Conservation (phyloP, 2,113 vertebrate species). For the Anguilla rostrata region DNA sequence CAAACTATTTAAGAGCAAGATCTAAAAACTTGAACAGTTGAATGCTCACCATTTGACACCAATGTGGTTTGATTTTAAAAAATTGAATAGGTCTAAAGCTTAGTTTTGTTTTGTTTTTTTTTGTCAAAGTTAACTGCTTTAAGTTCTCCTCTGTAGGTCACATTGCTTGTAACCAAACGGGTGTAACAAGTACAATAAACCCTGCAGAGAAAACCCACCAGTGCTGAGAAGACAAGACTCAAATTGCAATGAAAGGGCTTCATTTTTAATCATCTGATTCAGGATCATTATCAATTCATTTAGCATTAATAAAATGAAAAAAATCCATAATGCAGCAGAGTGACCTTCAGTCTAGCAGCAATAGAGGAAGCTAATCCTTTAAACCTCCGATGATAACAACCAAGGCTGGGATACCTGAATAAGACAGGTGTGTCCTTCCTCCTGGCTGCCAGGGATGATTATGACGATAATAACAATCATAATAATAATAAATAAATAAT, state of each 20-base stretch:
- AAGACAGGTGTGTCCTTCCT: not conserved
- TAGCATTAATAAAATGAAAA: constrained; percentile 37
- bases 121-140: constrained; percentile 20
- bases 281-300: constrained; percentile 30
- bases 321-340: constrained; percentile 45
- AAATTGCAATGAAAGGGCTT: constrained; percentile 48
- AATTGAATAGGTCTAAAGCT: constrained; percentile 13
- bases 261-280: constrained; percentile 31
- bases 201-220: not conserved
- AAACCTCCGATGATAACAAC: constrained; percentile 18
- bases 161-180: constrained; percentile 22
- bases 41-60: constrained; percentile 27
- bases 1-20: constrained; percentile 44
- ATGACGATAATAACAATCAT: too few species aligned
- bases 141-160: constrained; percentile 27
- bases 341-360: constrained; percentile 43
- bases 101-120: not conserved
- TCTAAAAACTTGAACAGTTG: constrained; percentile 36
- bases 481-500: not conserved
- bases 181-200: constrained; percentile 19
- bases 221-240: constrained; percentile 6
- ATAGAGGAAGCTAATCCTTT: constrained; percentile 67
- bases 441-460: not conserved
- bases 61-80: constrained; percentile 33
- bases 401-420: not conserved